Conservation (phyloP, 2,797 vertebrate species). For the Diplodus sargus region DNA sequence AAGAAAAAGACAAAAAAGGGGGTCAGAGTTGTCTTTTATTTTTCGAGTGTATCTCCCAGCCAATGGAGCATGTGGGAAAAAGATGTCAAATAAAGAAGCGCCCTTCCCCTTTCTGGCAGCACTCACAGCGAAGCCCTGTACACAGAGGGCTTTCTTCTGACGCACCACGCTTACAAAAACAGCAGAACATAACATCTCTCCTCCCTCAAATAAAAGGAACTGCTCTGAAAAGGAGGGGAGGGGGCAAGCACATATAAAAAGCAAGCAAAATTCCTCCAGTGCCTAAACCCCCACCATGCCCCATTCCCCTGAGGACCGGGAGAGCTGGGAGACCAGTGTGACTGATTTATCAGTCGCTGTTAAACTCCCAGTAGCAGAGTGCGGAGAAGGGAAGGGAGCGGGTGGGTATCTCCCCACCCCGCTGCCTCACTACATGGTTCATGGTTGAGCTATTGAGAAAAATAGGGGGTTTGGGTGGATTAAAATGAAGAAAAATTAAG, state of each 20-base stretch:
- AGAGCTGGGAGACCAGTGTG: conserved; percentile 83
- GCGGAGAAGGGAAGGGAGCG: conserved; percentile 46
- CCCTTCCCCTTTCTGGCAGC: conserved; percentile 77
- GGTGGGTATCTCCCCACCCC: conserved; percentile 87
- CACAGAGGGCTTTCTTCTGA: conserved; percentile 85
- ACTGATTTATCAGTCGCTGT: conserved; percentile 92
- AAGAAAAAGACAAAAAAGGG: conserved; percentile 23
- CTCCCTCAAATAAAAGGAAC: conserved; percentile 76
- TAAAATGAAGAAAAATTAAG: conserved; percentile 99
- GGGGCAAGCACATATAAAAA: conserved; percentile 72
- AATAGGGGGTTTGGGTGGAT: conserved; percentile 91
- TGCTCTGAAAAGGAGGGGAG: conserved; percentile 76
- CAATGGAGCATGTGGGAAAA: conserved; percentile 89
- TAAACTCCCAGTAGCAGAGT: conserved; percentile 78
- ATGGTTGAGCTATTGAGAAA: conserved; percentile 97
- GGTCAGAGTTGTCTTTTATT: conserved; percentile 79
- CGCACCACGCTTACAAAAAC: conserved; percentile 83
- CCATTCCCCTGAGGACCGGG: conserved; percentile 86
- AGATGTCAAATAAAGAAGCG: conserved; percentile 81
- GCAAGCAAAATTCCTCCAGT: conserved; percentile 82
- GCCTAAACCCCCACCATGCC: conserved; percentile 73
- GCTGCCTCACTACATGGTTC: conserved; percentile 90
- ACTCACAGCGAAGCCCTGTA: conserved; percentile 71
- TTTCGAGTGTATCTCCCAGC: conserved; percentile 78
- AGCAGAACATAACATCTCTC: conserved; percentile 85